Conservation (phyloP, 1,140 invertebrate genomes). For the Hycleus phaleratus region DNA sequence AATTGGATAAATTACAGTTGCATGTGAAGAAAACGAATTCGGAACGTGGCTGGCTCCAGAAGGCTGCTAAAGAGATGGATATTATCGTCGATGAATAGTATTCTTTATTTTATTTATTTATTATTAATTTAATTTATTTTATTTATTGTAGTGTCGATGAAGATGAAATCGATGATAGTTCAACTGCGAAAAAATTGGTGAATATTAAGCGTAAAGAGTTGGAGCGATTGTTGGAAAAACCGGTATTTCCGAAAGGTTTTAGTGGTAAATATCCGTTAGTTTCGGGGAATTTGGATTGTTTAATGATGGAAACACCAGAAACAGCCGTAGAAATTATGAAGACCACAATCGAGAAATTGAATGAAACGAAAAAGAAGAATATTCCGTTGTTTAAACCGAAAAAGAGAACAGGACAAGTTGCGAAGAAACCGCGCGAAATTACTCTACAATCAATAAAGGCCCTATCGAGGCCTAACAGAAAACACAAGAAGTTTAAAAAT, state of each 20-base stretch:
- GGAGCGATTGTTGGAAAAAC: constrained; percentile 48
- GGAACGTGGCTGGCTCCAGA: constrained; percentile 74
- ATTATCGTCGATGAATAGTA: constrained; percentile 74
- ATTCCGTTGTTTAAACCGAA: background rate
- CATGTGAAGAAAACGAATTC: constrained; percentile 56
- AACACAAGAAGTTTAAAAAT: too few relatives aligned
- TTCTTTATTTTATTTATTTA: constrained; percentile 39
- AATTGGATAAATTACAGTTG: constrained; percentile 71
- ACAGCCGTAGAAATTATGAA: background rate
- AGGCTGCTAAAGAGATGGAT: constrained; percentile 79
- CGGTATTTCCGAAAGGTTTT: constrained; percentile 59
- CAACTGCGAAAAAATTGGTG: constrained; percentile 35
- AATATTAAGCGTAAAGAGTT: constrained; percentile 53
- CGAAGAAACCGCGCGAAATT: too few relatives aligned
- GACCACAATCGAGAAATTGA: background rate
- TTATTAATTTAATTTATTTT: constrained; percentile 16
- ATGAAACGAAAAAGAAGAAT: background rate
- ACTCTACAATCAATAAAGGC: too few relatives aligned
- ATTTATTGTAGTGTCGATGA: constrained; percentile 32
- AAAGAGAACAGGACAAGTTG: background rate
- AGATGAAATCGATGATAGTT: constrained; percentile 32
- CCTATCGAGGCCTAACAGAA: too few relatives aligned
- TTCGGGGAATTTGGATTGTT: constrained; percentile 12
- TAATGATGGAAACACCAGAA: background rate
- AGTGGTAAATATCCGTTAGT: constrained; percentile 57